Evolutionary conservation across 1,140 invertebrate genomes (phyloP).

Genomic region (Lepidotrigona ventralis): DNA sequence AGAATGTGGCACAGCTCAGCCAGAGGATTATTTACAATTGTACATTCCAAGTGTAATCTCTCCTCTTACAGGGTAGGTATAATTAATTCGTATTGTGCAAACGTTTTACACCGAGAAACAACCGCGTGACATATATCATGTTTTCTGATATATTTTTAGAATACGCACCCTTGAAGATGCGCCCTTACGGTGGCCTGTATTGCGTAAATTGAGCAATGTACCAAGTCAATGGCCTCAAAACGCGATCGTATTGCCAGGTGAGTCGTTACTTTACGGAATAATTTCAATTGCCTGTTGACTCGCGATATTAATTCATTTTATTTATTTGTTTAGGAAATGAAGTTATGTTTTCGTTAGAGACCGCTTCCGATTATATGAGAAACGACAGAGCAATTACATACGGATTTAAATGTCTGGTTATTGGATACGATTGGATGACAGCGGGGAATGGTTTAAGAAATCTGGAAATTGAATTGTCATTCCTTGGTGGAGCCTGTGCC

Average conservation of each 20-base stretch:
- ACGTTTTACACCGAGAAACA: neutral
- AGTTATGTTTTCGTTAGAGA: constrained; percentile 96
- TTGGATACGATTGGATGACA: constrained; percentile 93
- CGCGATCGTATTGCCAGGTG: constrained; percentile 91
- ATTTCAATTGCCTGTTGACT: neutral
- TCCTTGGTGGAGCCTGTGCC: constrained; percentile 94
- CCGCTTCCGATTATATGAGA: constrained; percentile 96
- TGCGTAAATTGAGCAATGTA: constrained; percentile 85
- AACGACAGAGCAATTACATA: constrained; percentile 92
- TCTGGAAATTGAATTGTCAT: constrained; percentile 94
- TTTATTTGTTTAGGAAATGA: constrained; percentile 87
- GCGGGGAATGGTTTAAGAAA: constrained; percentile 85
- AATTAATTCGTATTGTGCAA: neutral
- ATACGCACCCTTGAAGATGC: constrained; percentile 65
- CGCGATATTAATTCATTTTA: neutral
- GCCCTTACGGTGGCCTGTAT: constrained; percentile 84
- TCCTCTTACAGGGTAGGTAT: constrained; percentile 62
- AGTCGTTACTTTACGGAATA: neutral
- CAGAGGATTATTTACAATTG: constrained; percentile 94
- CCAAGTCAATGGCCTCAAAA: constrained; percentile 92
- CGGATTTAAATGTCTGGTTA: constrained; percentile 95
- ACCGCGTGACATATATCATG: neutral
- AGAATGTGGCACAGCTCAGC: constrained; percentile 94
- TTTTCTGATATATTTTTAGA: constrained; percentile 52
- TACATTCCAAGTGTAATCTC: constrained; percentile 85